phyloP scores from a whole-genome alignment of 2,888 invertebrate genomes.

The Stenolophus ochropezus region DNA sequence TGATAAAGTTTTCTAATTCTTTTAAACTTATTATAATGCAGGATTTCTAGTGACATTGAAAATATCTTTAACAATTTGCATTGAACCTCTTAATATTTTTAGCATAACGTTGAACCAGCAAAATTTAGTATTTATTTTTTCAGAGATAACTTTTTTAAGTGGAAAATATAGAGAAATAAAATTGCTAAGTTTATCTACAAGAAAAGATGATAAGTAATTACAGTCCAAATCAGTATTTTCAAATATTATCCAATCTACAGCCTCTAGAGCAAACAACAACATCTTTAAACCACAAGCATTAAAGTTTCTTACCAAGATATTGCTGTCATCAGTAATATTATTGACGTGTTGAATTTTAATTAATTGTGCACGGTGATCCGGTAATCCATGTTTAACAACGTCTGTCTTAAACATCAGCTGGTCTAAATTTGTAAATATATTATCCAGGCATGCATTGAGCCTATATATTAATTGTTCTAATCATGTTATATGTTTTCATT shows the following conservation, averaged over 20 bases:
- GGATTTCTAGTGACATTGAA: no score
- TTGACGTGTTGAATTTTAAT: not conserved
- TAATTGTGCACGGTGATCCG: constrained; percentile 1
- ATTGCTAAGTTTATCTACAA: not conserved
- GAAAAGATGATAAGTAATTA: not conserved
- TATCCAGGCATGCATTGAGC: no score
- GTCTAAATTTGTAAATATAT: not conserved
- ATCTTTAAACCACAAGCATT: not conserved
- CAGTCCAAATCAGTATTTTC: not conserved
- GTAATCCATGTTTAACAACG: not conserved
- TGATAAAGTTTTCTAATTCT: no score
- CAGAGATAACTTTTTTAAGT: no score
- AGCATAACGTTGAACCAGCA: no score
- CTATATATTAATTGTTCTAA: no score
- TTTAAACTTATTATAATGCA: no score
- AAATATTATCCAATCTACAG: not conserved
- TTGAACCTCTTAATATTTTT: no score
- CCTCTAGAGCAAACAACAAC: not conserved
- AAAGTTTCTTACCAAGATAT: not conserved
- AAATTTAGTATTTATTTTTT: no score
- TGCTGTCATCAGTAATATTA: not conserved
- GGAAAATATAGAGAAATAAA: no score
- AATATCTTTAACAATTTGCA: no score
- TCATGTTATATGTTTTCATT: no score
- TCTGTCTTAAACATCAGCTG: not conserved